These are phyloP conservation scores for Cyclopterus lumpus DNA, from an alignment of 2,797 vertebrate genomes.

Conservation along the genomic window DNA sequence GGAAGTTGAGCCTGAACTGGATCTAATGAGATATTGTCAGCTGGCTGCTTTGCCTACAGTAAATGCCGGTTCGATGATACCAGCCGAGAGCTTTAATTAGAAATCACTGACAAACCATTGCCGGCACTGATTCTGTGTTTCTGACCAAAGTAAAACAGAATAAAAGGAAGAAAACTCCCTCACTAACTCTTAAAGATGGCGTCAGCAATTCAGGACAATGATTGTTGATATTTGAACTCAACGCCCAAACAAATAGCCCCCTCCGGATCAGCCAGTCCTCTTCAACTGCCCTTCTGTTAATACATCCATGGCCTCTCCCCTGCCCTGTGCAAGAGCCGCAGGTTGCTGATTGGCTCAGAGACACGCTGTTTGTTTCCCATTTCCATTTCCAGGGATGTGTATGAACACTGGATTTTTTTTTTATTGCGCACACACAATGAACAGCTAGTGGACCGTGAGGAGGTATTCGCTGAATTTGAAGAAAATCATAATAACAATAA, in stretches of 20 bases:
- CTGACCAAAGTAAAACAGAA: neutral
- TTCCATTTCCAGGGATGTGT: neutral
- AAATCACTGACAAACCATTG: constrained; percentile 30
- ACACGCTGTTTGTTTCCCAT: neutral
- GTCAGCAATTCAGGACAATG: neutral
- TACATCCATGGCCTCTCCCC: neutral
- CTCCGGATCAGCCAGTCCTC: neutral
- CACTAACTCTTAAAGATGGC: constrained; percentile 5
- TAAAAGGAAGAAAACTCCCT: constrained; percentile 17
- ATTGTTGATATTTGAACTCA: neutral
- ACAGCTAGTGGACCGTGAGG: neutral
- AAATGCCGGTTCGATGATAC: neutral
- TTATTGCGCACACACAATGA: neutral
- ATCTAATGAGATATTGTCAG: constrained; percentile 38
- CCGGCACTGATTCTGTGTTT: constrained; percentile 14
- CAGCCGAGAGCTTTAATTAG: constrained; percentile 33
- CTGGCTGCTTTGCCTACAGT: constrained; percentile 29
- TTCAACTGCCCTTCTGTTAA: neutral
- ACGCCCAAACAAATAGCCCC: neutral
- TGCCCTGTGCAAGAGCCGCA: neutral
- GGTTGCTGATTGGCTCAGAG: constrained; percentile 2
- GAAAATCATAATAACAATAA: too few species aligned
- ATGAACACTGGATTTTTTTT: neutral
- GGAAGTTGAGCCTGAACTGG: constrained; percentile 8
- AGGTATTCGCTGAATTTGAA: neutral